These are phyloP conservation scores for Lagopus muta DNA, from an alignment of 2,113 vertebrate species.

Conservation along the genomic window DNA sequence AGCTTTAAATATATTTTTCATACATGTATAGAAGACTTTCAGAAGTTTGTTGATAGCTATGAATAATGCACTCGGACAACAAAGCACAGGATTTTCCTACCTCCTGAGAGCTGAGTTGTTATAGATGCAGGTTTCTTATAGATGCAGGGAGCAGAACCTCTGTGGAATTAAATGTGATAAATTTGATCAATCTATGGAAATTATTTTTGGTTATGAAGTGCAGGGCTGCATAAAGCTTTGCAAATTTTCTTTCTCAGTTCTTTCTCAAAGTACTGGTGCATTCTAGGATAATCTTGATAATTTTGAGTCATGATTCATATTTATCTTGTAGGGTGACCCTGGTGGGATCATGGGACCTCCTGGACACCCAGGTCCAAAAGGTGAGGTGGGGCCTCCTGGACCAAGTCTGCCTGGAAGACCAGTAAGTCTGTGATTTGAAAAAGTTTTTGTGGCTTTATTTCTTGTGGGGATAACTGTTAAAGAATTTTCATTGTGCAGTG, in stretches of 20 bases:
- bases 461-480: background rate
- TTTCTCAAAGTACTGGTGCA: background rate
- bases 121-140: background rate
- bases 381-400: conserved; percentile 88
- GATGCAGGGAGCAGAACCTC: background rate
- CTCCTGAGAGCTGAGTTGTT: background rate
- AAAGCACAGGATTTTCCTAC: background rate
- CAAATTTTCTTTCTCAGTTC: background rate
- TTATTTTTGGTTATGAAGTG: background rate
- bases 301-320: background rate
- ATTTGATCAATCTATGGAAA: background rate
- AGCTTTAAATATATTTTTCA: background rate
- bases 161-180: background rate
- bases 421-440: conserved; percentile 72
- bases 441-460: background rate
- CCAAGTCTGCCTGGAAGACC: conserved; percentile 77
- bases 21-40: background rate
- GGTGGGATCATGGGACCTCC: conserved; percentile 83
- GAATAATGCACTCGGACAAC: background rate
- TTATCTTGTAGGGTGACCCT: conserved; percentile 84
- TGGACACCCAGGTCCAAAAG: conserved; percentile 91
- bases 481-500: background rate
- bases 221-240: background rate
- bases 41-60: background rate
- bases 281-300: background rate